A percentile compares a stretch with the other conserved stretches of the same genome.
phyloP scores from a whole-genome alignment of 2,797 vertebrate species.

The Microctenopoma steveboyesi region DNA sequence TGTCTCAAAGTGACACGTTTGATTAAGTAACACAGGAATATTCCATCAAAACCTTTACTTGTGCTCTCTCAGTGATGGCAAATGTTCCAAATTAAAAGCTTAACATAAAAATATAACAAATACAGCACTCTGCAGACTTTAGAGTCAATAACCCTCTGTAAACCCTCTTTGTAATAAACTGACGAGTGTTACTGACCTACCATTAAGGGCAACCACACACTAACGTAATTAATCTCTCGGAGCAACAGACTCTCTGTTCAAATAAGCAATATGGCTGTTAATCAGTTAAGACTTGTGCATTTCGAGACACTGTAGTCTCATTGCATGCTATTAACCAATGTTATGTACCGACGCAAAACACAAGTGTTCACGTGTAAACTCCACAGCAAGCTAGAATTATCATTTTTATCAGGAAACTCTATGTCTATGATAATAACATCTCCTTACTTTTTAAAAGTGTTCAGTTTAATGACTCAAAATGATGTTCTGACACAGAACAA shows the following conservation, averaged over 20 bases:
- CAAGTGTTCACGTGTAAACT: constrained; percentile 31
- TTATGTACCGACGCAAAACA: constrained; percentile 54
- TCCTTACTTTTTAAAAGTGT: constrained; percentile 78
- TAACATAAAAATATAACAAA: constrained; percentile 36
- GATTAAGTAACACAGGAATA: constrained; percentile 43
- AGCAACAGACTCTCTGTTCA: constrained; percentile 67
- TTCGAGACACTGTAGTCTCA: constrained; percentile 60
- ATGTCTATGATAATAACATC: constrained; percentile 59
- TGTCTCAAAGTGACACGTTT: constrained; percentile 54
- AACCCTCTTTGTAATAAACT: constrained; percentile 29
- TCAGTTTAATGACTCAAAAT: constrained; percentile 72
- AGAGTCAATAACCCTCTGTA: constrained; percentile 34
- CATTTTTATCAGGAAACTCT: constrained; percentile 64
- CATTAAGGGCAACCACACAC: constrained; percentile 36
- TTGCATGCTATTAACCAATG: constrained; percentile 44
- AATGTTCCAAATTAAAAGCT: constrained; percentile 41
- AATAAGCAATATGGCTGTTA: constrained; percentile 69
- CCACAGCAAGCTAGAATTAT: constrained; percentile 57
- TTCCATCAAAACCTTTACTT: constrained; percentile 35
- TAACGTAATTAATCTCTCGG: constrained; percentile 60
- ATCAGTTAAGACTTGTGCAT: constrained; percentile 78
- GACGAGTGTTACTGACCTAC: constrained; percentile 36
- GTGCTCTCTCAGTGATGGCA: constrained; percentile 45
- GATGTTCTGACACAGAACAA: constrained; percentile 90
- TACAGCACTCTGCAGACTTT: constrained; percentile 31